A percentile compares a stretch with the other conserved stretches of the same genome.
Conservation (phyloP, 2,888 invertebrate species). For the Leucophenga maculata region DNA sequence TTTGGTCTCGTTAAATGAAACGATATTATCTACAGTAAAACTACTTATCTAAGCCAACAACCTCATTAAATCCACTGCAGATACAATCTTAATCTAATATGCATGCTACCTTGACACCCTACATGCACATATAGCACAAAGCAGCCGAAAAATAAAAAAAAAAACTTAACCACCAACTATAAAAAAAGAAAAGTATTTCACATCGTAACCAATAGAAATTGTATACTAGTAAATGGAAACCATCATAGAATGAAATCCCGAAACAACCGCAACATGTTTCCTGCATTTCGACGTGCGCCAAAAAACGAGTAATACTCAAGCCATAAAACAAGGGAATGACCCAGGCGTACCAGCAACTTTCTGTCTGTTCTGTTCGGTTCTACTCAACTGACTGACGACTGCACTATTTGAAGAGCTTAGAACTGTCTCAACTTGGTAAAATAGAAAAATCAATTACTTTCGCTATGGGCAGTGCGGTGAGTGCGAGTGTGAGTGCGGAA, state of each 20-base stretch:
- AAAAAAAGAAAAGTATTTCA: slow-evolving; percentile 57
- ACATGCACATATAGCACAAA: no score
- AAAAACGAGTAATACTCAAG: slow-evolving; percentile 30
- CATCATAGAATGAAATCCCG: slow-evolving; percentile 23
- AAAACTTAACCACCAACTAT: background rate
- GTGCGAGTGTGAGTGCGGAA: slow-evolving; percentile 1
- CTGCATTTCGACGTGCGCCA: slow-evolving; percentile 62
- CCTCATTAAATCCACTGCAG: no score
- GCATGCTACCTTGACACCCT: no score
- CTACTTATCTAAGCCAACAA: no score
- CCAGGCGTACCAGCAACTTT: slow-evolving; percentile 37
- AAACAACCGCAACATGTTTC: slow-evolving; percentile 62
- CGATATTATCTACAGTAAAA: no score
- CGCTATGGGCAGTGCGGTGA: slow-evolving; percentile 45
- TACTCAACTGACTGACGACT: background rate
- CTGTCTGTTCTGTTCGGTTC: background rate
- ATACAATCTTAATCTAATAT: no score
- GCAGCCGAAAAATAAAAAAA: background rate
- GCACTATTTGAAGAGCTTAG: background rate
- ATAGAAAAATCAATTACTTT: slow-evolving; percentile 65
- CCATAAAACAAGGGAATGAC: slow-evolving; percentile 40
- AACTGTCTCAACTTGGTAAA: slow-evolving; percentile 51
- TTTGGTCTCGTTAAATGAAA: no score
- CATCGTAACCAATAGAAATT: slow-evolving; percentile 58
- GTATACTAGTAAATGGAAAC: slow-evolving; percentile 39